Percentiles rank a stretch among this genome's conserved stretches.
These are phyloP conservation scores for Pachyramphus minor DNA, from an alignment of 2,113 vertebrate genomes.

Conservation along the genomic window DNA sequence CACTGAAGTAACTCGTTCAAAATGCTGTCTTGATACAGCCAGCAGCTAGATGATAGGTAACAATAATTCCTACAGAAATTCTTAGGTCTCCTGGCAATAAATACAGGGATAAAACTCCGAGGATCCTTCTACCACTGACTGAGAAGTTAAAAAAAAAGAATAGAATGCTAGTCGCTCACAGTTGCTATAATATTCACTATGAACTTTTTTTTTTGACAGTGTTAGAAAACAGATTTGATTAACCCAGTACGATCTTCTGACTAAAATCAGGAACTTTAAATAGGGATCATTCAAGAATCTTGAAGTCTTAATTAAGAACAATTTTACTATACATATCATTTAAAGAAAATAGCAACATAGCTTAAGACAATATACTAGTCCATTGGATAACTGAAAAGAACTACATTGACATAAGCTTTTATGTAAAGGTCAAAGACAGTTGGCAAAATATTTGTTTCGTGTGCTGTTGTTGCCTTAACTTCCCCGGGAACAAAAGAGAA, in stretches of 20 bases:
- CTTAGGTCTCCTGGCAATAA: background rate
- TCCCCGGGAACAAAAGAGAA: background rate
- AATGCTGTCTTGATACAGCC: background rate
- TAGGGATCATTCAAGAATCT: background rate
- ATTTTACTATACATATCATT: background rate
- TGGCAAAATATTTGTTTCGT: background rate
- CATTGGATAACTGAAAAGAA: background rate
- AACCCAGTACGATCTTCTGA: background rate
- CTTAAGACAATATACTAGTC: background rate
- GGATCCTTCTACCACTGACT: background rate
- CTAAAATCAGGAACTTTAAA: background rate
- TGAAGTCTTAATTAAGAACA: background rate
- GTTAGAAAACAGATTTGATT: background rate
- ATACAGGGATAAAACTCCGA: background rate
- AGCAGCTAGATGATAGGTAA: background rate
- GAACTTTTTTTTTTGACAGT: rapidly evolving
- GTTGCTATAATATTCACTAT: background rate
- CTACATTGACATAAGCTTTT: background rate
- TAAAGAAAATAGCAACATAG: background rate
- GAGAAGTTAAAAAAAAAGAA: background rate
- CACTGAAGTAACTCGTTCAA: background rate
- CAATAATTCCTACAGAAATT: background rate
- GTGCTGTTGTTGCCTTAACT: background rate
- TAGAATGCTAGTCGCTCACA: background rate
- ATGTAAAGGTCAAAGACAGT: background rate